Percentiles rank a stretch among this genome's conserved stretches.
phyloP scores from a whole-genome alignment of 2,797 vertebrate genomes.

The Sebastolobus alascanus region DNA sequence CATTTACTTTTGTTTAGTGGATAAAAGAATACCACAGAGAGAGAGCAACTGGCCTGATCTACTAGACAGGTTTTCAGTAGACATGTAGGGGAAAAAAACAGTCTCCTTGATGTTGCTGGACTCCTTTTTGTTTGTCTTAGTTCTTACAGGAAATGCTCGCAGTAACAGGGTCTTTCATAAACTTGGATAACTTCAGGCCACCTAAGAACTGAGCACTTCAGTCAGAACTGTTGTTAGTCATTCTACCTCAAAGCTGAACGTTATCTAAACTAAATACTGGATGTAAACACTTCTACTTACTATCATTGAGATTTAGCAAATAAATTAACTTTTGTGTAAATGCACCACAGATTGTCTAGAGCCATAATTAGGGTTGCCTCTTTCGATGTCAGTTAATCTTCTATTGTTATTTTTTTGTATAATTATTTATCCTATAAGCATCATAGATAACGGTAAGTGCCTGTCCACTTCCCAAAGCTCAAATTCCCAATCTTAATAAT shows the following conservation, averaged over 20 bases:
- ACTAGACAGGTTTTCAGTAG: not conserved
- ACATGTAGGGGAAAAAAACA: not conserved
- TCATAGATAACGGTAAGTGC: not conserved
- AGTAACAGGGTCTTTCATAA: constrained; percentile 35
- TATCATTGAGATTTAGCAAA: not conserved
- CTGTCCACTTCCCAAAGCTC: not conserved
- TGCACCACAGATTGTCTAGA: not conserved
- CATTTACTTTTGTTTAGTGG: constrained; percentile 28
- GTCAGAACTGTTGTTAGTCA: constrained; percentile 12
- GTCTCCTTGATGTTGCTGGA: constrained; percentile 6
- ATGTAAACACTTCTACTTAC: constrained; percentile 15
- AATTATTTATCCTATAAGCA: not conserved
- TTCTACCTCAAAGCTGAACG: constrained; percentile 16
- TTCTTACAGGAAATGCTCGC: constrained; percentile 45
- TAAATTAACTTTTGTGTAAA: constrained; percentile 6
- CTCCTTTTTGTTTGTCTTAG: constrained; percentile 56
- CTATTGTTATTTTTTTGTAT: not conserved
- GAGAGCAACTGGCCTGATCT: not conserved
- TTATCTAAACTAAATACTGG: constrained; percentile 17
- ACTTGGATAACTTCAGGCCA: constrained; percentile 34
- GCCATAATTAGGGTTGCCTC: not conserved
- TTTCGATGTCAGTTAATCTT: not conserved
- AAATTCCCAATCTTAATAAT: too few relatives aligned
- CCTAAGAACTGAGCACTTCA: constrained; percentile 22
- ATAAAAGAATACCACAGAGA: constrained; percentile 5